Evolutionary conservation across 2,113 vertebrate genomes (phyloP), one percentile per base, ranked within the genome.

Genomic region (Myanophis thanlyinensis): DNA sequence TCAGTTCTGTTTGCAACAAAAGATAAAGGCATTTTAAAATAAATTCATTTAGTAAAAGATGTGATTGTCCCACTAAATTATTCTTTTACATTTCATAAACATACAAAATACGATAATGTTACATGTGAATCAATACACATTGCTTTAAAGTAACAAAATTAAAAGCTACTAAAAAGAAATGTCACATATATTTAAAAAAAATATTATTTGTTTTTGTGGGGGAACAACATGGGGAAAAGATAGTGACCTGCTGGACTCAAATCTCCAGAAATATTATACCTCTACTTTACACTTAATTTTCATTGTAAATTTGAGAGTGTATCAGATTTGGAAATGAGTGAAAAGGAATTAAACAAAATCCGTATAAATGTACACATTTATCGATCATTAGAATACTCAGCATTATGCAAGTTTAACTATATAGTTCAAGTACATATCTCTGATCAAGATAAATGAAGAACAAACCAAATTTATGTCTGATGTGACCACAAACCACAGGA

Each of bases 401-500:
- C 67, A 67, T 1, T 56, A 92, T 51, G 46, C 47, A 80, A 84
- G 85, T 27, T 86, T 48, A 3, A 9, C 25, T 67, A 91, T 15
- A 48, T 6, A 2, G 30, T 35, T 87, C 48, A 25, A 87, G 27
- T 73, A 88, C 6, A 12, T 35, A 35, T 51, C 54, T 47, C 56
- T 53, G 48, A 88, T 80, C 44, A 80, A 80, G 35, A 80, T 40
- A 80, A 80, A 80, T 73, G 49, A 92, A 80, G 52, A 49, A 80
- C 48, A 92, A 22, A 35, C 22, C 46, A 62, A 27, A 87, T 91
- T 49, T 10, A 2, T 88, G 93, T 51, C 1, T 23, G 87, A 95
- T 89, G 88, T 92, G 80, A 91, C 86, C 95, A 94, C 90, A 94
- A 97, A 96, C 93, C 92, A 96, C 89, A 93, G 97, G 96, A 96